A percentile compares a stretch with the other conserved stretches of the same genome.
These are phyloP conservation scores for Drosophila seclusa DNA, from an alignment of 2,888 invertebrate genomes.

Conservation along the genomic window DNA sequence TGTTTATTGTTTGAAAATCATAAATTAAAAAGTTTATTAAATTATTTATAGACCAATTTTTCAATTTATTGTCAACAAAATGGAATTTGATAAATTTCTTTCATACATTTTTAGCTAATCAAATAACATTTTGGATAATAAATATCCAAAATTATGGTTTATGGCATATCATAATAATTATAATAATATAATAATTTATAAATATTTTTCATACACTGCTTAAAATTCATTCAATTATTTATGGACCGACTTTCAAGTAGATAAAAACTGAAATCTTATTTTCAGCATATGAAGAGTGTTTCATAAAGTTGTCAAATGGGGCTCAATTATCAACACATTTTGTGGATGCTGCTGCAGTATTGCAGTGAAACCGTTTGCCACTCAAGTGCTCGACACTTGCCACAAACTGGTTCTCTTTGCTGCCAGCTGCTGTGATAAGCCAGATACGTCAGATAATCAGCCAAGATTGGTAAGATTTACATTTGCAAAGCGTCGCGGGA, in stretches of 20 bases:
- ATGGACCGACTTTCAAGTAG: neutral
- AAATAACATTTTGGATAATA: no score
- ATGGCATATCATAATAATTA: neutral
- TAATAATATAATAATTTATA: neutral
- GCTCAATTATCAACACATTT: slow-evolving; percentile 29
- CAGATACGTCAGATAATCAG: slow-evolving; percentile 60
- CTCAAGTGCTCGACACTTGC: slow-evolving; percentile 26
- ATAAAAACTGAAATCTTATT: neutral
- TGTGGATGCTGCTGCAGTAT: neutral
- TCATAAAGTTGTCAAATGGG: slow-evolving; percentile 25
- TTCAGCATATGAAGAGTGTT: slow-evolving; percentile 8
- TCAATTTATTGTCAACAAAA: no score
- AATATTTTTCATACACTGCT: neutral
- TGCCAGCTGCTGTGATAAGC: slow-evolving; percentile 64
- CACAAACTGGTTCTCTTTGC: slow-evolving; percentile 35
- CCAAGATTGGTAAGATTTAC: slow-evolving; percentile 68
- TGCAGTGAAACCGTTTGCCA: slow-evolving; percentile 45
- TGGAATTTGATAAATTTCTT: no score
- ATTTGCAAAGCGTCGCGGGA: slow-evolving; percentile 63
- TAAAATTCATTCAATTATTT: neutral
- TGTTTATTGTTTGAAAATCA: neutral
- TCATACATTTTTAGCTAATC: no score
- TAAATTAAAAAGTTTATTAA: neutral
- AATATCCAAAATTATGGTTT: neutral
- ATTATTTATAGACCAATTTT: neutral